Evolutionary conservation across 2,797 vertebrate genomes (phyloP).

Genomic region (Pangasius djambal): DNA sequence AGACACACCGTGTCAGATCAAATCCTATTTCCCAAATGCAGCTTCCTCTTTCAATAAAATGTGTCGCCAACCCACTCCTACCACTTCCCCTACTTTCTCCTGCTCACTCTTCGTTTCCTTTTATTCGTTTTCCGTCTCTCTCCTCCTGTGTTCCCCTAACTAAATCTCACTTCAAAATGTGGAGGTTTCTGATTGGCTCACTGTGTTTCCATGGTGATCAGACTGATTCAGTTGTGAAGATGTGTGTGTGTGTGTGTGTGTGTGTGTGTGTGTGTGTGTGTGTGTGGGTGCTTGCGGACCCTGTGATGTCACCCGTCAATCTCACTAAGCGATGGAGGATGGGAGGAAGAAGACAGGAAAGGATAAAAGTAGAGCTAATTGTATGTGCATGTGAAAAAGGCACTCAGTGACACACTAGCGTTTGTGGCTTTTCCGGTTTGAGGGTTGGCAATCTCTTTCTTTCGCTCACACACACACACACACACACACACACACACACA

Average conservation of each 20-base stretch:
- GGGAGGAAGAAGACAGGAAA: neutral
- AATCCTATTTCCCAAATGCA: conserved; percentile 18
- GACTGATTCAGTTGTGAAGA: neutral
- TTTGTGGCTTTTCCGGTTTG: neutral
- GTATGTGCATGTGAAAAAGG: neutral
- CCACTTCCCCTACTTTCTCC: conserved; percentile 3
- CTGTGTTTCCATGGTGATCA: conserved; percentile 22
- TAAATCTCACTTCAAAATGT: conserved; percentile 16
- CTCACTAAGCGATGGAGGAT: neutral
- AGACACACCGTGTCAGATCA: neutral
- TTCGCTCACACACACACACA: neutral
- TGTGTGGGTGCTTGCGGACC: neutral
- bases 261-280: no score
- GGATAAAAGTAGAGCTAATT: neutral
- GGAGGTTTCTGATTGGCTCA: conserved; percentile 11
- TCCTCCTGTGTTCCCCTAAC: neutral
- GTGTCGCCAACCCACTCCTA: neutral
- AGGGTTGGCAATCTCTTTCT: neutral
- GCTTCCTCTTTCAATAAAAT: conserved; percentile 32
- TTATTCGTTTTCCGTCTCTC: neutral
- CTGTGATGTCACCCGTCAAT: conserved; percentile 14
- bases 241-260: neutral
- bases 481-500: neutral
- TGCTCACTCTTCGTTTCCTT: neutral
- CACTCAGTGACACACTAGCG: no score